Evolutionary conservation across 2,888 invertebrate species (phyloP).

Genomic region (Operophtera brumata): DNA sequence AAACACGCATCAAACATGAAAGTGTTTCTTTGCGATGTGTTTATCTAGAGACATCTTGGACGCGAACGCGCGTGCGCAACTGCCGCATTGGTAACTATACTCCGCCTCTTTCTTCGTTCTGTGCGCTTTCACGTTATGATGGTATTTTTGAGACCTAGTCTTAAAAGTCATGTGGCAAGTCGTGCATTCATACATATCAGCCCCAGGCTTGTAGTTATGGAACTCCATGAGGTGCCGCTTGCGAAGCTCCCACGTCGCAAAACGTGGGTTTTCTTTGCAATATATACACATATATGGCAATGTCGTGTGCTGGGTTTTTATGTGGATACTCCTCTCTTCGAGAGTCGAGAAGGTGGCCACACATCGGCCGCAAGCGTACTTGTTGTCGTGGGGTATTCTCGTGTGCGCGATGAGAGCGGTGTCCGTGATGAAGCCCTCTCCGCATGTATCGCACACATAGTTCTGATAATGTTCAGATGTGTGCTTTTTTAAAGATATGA

Average conservation of each 20-base stretch:
- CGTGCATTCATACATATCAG: constrained; percentile 72
- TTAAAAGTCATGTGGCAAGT: constrained; percentile 74
- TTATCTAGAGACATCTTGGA: constrained; percentile 77
- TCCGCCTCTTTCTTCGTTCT: constrained; percentile 70
- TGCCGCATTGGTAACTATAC: constrained; percentile 71
- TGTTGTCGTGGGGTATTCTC: constrained; percentile 69
- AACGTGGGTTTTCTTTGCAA: constrained; percentile 71
- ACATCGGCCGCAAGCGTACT: constrained; percentile 69
- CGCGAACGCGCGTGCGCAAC: constrained; percentile 75
- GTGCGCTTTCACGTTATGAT: constrained; percentile 72
- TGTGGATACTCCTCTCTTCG: constrained; percentile 66
- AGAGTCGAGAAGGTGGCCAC: constrained; percentile 67
- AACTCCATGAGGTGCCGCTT: constrained; percentile 72
- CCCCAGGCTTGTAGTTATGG: constrained; percentile 69
- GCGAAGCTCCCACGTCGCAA: constrained; percentile 70
- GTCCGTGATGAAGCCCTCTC: constrained; percentile 73
- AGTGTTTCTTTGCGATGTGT: constrained; percentile 79
- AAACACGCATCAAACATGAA: constrained; percentile 60
- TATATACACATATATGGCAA: constrained; percentile 70
- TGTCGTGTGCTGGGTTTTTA: constrained; percentile 68
- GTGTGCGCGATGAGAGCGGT: constrained; percentile 65
- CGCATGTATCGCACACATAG: constrained; percentile 73
- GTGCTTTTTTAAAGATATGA: constrained; percentile 66
- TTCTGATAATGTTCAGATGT: constrained; percentile 72
- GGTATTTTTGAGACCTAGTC: constrained; percentile 71